phyloP scores from a whole-genome alignment of 2,113 vertebrate species.

The Trinectes maculatus region DNA sequence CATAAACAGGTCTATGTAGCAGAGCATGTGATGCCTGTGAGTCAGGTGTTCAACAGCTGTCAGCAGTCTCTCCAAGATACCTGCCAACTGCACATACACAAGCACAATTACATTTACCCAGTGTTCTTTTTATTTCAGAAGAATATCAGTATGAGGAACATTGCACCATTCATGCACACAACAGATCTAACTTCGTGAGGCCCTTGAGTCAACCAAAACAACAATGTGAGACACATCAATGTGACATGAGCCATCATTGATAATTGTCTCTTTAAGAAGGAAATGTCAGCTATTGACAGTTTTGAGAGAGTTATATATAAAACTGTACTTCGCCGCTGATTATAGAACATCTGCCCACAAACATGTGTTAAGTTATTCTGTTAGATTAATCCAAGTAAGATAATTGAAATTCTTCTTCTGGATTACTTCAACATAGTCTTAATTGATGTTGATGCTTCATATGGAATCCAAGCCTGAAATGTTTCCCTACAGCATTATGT shows the following conservation, averaged over 20 bases:
- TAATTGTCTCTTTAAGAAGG: slow-evolving; percentile 33
- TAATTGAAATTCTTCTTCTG: too few relatives aligned
- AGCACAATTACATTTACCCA: slow-evolving; percentile 14
- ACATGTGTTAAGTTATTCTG: too few relatives aligned
- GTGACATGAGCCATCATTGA: slow-evolving; percentile 65
- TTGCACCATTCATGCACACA: slow-evolving; percentile 41
- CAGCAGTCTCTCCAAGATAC: slow-evolving; percentile 28
- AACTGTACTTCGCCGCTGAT: too few relatives aligned
- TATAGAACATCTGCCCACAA: too few relatives aligned
- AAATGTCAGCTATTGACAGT: slow-evolving; percentile 26
- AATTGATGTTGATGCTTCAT: too few relatives aligned
- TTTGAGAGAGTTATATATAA: slow-evolving; percentile 1
- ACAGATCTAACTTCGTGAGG: slow-evolving; percentile 65
- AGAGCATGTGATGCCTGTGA: slow-evolving; percentile 46
- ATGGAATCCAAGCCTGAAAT: too few relatives aligned
- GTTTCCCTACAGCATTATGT: too few relatives aligned
- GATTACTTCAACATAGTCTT: too few relatives aligned
- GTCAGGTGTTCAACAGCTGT: slow-evolving; percentile 53
- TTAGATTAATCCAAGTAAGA: too few relatives aligned
- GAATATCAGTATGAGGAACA: slow-evolving; percentile 29
- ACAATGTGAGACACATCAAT: slow-evolving; percentile 52
- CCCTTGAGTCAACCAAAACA: slow-evolving; percentile 55
- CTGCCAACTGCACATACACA: slow-evolving; percentile 26
- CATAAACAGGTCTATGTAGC: slow-evolving; percentile 34
- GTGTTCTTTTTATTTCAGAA: slow-evolving; percentile 34